These are phyloP conservation scores for Bombus vancouverensis DNA, from an alignment of 1,140 invertebrate species.

Conservation along the genomic window DNA sequence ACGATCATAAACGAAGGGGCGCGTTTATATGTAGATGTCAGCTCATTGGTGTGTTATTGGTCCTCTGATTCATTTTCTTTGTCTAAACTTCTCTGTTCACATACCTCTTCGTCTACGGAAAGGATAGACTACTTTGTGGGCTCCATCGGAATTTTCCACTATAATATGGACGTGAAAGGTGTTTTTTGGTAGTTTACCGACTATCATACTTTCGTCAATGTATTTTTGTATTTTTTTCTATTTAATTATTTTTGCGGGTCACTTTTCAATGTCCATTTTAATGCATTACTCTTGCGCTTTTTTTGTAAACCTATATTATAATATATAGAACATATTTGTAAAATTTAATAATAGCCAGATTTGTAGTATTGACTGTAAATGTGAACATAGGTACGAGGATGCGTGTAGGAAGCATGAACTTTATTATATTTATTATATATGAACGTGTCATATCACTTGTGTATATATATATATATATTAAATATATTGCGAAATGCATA, in stretches of 20 bases:
- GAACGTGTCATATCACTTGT: background rate
- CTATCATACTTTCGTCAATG: background rate
- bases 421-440: background rate
- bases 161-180: constrained; percentile 30
- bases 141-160: constrained; percentile 48
- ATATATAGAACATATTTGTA: background rate
- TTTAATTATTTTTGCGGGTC: background rate
- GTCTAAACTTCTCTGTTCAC: constrained; percentile 4
- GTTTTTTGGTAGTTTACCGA: constrained; percentile 13
- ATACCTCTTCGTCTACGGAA: constrained; percentile 30
- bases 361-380: background rate
- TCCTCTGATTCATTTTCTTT: constrained; percentile 33
- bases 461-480: background rate
- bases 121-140: constrained; percentile 36
- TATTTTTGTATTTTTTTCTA: background rate
- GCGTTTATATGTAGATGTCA: constrained; percentile 26
- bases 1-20: constrained; percentile 8
- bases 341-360: background rate
- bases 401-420: background rate
- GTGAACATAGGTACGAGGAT: background rate
- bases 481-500: no score
- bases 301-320: background rate
- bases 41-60: constrained; percentile 39
- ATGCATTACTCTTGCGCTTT: no score
- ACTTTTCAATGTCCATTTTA: background rate